phyloP scores from a whole-genome alignment of 2,797 vertebrate species.

The Netta rufina region DNA sequence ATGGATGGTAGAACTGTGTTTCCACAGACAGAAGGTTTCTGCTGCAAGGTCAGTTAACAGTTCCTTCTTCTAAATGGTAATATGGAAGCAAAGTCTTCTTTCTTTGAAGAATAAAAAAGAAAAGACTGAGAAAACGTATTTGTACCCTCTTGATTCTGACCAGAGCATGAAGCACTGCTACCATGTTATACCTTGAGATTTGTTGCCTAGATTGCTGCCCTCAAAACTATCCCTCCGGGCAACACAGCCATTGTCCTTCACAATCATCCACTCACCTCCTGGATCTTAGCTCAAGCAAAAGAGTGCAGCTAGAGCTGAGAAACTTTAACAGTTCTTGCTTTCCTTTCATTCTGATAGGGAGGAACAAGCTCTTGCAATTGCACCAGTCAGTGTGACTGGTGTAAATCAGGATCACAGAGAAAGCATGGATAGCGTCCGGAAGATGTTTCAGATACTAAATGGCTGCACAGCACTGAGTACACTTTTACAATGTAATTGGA shows the following conservation, averaged over 20 bases:
- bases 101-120: not conserved
- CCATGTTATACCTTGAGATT: accelerated
- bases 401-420: not conserved
- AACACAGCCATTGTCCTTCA: not conserved
- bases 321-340: not conserved
- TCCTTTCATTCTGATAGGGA: not conserved
- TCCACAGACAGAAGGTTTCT: not conserved
- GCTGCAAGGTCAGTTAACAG: accelerated
- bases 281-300: not conserved
- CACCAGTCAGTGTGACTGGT: accelerated
- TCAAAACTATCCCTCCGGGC: not conserved
- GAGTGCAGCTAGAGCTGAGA: not conserved
- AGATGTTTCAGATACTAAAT: not conserved
- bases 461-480: not conserved
- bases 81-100: not conserved
- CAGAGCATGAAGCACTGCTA: not conserved
- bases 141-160: not conserved
- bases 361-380: not conserved
- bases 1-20: accelerated
- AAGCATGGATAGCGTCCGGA: not conserved
- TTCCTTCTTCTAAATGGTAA: not conserved
- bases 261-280: not conserved
- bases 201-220: not conserved
- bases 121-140: not conserved
- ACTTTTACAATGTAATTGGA: not conserved